Evolutionary conservation across 2,113 vertebrate species (phyloP).

Genomic region (Lophochroa leadbeateri): DNA sequence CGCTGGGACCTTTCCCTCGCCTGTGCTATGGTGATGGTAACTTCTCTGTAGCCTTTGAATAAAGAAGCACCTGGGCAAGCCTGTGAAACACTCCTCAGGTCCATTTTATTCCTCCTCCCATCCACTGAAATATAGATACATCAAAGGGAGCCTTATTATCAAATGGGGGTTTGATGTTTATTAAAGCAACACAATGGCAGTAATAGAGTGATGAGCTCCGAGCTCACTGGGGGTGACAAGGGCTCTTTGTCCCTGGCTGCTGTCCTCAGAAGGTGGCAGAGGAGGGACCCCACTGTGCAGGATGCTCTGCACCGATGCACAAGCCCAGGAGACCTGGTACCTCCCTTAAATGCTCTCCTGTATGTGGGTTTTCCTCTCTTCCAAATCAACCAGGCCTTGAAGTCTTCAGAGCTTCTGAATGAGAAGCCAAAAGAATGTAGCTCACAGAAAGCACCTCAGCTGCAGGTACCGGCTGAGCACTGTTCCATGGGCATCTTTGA

Average conservation of each 20-base stretch:
- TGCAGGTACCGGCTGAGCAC: accelerated
- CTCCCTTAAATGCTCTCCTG: not conserved
- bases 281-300: not conserved
- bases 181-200: not conserved
- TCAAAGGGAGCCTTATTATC: not conserved
- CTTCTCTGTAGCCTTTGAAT: not conserved
- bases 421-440: not conserved
- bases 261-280: not conserved
- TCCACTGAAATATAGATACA: not conserved
- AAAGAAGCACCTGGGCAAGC: not conserved
- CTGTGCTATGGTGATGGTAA: not conserved
- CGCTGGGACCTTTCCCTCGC: not conserved
- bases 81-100: not conserved
- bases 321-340: not conserved
- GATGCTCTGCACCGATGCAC: not conserved
- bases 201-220: accelerated
- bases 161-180: not conserved
- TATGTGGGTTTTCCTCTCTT: not conserved
- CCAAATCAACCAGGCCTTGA: not conserved
- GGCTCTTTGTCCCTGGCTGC: not conserved
- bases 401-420: not conserved
- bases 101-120: not conserved
- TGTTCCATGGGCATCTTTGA: not conserved
- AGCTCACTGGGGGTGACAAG: not conserved
- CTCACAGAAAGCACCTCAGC: not conserved